Evolutionary conservation across 2,113 vertebrate species (phyloP).

Genomic region (Psilopogon haemacephalus): DNA sequence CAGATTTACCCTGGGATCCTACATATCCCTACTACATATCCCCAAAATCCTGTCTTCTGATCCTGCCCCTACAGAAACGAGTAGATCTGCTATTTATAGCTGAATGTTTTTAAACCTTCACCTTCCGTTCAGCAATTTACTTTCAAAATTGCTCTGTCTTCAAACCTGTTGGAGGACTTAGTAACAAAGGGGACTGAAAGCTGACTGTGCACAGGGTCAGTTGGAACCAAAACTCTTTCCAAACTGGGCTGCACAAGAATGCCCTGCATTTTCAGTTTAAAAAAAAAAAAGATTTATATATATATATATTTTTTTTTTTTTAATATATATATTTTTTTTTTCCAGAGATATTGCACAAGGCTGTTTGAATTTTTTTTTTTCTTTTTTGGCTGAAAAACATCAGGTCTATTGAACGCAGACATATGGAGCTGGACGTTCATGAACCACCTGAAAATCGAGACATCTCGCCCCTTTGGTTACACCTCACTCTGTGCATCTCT

Average conservation of each 20-base stretch:
- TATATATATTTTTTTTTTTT: no score
- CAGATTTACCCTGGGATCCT: constrained; percentile 7
- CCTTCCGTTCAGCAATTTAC: neutral
- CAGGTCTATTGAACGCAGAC: fast-evolving
- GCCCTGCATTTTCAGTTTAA: neutral
- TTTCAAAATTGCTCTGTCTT: neutral
- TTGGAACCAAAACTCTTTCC: neutral
- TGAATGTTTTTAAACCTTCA: neutral
- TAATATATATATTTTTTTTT: no score
- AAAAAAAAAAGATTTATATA: no score
- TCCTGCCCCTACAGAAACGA: constrained; percentile 16
- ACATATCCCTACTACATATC: neutral
- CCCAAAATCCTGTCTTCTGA: neutral
- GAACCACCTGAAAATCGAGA: neutral
- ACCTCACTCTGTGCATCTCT: neutral
- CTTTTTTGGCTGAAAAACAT: neutral
- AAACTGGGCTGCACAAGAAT: neutral
- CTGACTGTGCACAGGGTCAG: neutral
- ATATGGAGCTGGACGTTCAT: neutral
- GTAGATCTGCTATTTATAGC: neutral
- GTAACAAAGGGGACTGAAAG: neutral
- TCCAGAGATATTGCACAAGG: neutral
- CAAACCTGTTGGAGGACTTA: neutral
- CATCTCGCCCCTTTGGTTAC: neutral
- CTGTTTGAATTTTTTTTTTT: neutral